Conservation (phyloP, 1,140 invertebrate genomes). For the Scaptodrosophila lebanonensis region DNA sequence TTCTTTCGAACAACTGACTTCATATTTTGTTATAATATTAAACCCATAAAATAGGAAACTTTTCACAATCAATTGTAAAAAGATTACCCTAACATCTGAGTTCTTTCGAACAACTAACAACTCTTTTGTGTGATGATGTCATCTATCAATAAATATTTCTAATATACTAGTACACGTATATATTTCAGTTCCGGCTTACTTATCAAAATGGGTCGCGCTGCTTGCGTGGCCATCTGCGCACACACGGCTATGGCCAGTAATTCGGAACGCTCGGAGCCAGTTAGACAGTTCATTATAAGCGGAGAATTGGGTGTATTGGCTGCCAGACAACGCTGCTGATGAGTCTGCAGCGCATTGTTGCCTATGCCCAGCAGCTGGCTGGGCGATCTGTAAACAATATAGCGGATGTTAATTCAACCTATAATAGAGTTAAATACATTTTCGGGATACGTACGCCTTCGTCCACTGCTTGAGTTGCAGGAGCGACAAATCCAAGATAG, state of each 20-base stretch:
- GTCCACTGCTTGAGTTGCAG: slow-evolving; percentile 74
- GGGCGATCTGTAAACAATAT: slow-evolving; percentile 48
- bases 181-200: too few species aligned
- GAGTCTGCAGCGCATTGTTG: slow-evolving; percentile 64
- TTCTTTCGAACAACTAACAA: too few species aligned
- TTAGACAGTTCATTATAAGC: slow-evolving; percentile 70
- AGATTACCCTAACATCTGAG: too few species aligned
- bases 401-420: neutral
- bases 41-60: too few species aligned
- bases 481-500: slow-evolving; percentile 60
- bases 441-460: slow-evolving; percentile 53
- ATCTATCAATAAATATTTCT: too few species aligned
- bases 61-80: too few species aligned
- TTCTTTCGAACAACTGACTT: too few species aligned
- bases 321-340: slow-evolving; percentile 55
- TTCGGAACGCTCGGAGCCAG: slow-evolving; percentile 71
- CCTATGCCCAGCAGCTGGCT: slow-evolving; percentile 67
- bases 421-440: neutral
- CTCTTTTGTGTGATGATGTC: too few species aligned
- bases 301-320: slow-evolving; percentile 52
- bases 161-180: neutral
- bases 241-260: slow-evolving; percentile 65
- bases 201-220: slow-evolving; percentile 63
- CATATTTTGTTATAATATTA: too few species aligned
- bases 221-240: slow-evolving; percentile 63